These are phyloP conservation scores for Acanthurus leucopareius DNA, from an alignment of 2,797 vertebrate species.

Conservation along the genomic window DNA sequence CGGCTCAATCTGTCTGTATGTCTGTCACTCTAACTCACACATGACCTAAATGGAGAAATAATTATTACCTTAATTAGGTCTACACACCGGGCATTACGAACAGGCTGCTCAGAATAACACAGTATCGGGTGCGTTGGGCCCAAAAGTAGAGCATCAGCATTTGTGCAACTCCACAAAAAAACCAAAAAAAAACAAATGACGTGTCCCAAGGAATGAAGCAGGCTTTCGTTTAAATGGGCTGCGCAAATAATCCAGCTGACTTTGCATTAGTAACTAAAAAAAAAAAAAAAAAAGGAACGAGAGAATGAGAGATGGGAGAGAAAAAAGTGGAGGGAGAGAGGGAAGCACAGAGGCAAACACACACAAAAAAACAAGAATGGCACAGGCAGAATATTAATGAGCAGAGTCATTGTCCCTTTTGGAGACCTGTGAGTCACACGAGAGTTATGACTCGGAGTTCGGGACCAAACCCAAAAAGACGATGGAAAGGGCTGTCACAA, in stretches of 20 bases:
- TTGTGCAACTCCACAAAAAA: constrained; percentile 64
- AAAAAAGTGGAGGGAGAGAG: not conserved
- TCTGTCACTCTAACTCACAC: constrained; percentile 54
- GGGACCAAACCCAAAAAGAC: constrained; percentile 48
- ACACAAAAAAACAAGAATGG: constrained; percentile 54
- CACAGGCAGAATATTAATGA: constrained; percentile 62
- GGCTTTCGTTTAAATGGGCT: constrained; percentile 70
- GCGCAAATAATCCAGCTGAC: constrained; percentile 74
- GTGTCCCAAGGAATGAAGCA: constrained; percentile 78
- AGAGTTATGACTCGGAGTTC: constrained; percentile 47
- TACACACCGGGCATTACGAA: constrained; percentile 32
- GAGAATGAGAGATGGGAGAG: constrained; percentile 48
- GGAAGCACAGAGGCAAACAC: constrained; percentile 32
- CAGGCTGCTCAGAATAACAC: constrained; percentile 43
- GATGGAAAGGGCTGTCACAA: constrained; percentile 33
- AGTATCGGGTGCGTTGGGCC: constrained; percentile 40
- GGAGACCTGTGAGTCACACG: constrained; percentile 53
- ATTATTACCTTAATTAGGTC: constrained; percentile 74
- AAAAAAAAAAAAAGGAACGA: constrained; percentile 32
- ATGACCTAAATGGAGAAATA: constrained; percentile 64
- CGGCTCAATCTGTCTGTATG: constrained; percentile 28
- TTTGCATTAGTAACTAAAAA: constrained; percentile 64
- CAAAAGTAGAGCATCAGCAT: constrained; percentile 78
- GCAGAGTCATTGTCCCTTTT: constrained; percentile 42
- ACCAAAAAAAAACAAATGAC: constrained; percentile 80